These are phyloP conservation scores for Siniperca chuatsi DNA, from an alignment of 2,113 vertebrate species.

Conservation along the genomic window DNA sequence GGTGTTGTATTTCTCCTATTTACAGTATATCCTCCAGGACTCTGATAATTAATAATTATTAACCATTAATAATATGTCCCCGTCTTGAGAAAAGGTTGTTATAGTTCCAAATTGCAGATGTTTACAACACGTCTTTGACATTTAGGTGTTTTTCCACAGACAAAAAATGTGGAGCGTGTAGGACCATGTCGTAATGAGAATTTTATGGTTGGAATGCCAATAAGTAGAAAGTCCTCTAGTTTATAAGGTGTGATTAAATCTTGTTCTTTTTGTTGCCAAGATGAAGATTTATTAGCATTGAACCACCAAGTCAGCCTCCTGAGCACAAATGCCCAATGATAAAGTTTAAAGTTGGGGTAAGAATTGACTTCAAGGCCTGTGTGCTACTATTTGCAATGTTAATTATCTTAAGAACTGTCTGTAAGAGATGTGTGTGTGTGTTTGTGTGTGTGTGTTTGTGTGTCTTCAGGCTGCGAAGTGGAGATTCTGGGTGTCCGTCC, in stretches of 20 bases:
- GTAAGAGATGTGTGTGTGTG: constrained; percentile 1
- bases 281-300: background rate
- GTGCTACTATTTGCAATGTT: background rate
- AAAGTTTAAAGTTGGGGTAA: background rate
- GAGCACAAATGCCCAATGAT: background rate
- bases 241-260: too few relatives aligned
- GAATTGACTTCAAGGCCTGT: background rate
- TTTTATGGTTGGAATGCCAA: too few relatives aligned
- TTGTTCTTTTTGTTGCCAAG: background rate
- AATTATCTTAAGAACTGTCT: background rate
- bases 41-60: background rate
- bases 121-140: background rate
- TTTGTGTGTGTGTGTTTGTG: constrained; percentile 6
- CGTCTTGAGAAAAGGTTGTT: background rate
- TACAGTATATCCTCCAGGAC: background rate
- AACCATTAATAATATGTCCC: background rate
- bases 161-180: background rate
- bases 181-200: background rate
- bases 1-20: background rate
- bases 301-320: background rate
- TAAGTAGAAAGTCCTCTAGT: background rate
- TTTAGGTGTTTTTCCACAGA: background rate
- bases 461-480: constrained; percentile 92
- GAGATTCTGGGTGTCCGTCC: constrained; percentile 91
- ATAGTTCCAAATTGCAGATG: background rate